Base-by-base conservation (phyloP, 1,140 invertebrate genomes). In the Anagrus nilaparvatae region DNA sequence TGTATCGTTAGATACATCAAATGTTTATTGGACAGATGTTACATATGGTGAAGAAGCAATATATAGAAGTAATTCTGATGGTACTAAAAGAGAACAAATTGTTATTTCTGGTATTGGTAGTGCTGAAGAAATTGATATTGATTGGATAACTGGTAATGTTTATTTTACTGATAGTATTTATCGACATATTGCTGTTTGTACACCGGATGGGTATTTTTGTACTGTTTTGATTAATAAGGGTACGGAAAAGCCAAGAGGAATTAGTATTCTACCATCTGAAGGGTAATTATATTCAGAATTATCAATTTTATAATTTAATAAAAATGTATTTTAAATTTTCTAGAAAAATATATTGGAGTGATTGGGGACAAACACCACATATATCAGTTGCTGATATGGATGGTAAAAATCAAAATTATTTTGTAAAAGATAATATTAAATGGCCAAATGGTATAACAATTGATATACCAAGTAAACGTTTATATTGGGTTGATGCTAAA, bases 401-500 rank as follows among this genome's bases (percentile, higher is more conserved):
- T 61, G 92, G 92, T 1, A 72, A 72, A 2, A 63, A 76, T 32
- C 67, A 72, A 12, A 60, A 60, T 39, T 43, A 59, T 21, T 56
- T 66, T 0, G 47, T 73, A 0, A 67, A 70, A 1, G 60, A 67
- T 3, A 56, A 76, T 0, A 72, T 93, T 14, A 72, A 82, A 1
- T 93, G 86, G 83, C 90, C 94, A 1, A 93, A 89, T 60, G 89
- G 89, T 3, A 65, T 98, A 7, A 77, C 88, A 2, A 69, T 97
- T 32, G 95, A 98, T 61, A 80, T 82, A 55, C 79, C 84, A 13
- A 88, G 83, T 45, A 69, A 81, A 14, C 70, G 87, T 33, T 65
- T 82, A 5, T 82, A 87, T 50, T 89, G 88, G 74, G 79, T 90
- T 0, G 84, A 87, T 50, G 76, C 76, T 1, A 85, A 87, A 49